A percentile compares a stretch with the other conserved stretches of the same genome.
These are phyloP conservation scores for Rapana venosa DNA, from an alignment of 2,888 invertebrate species.

Conservation along the genomic window DNA sequence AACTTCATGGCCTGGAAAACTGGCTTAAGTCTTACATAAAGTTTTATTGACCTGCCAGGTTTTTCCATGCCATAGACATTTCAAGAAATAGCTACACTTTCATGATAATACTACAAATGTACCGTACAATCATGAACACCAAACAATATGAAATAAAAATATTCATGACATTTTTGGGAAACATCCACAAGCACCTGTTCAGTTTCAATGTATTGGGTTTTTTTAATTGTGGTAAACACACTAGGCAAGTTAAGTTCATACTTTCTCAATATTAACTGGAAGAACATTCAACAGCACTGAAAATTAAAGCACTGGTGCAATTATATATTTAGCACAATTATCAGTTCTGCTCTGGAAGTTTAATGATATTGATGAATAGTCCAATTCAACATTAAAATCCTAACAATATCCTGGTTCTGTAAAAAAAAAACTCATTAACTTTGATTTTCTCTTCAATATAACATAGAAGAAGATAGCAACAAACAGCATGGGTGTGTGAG, in stretches of 20 bases:
- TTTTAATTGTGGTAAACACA: not conserved
- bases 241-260: not conserved
- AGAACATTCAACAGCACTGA: not conserved
- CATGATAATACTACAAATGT: not conserved
- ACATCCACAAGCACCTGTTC: not conserved
- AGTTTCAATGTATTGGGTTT: not conserved
- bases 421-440: too few relatives aligned
- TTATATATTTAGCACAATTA: not conserved
- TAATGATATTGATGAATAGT: too few relatives aligned
- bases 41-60: too few relatives aligned
- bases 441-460: not conserved
- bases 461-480: too few relatives aligned
- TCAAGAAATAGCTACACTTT: not conserved
- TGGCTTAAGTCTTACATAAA: too few relatives aligned
- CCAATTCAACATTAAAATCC: too few relatives aligned
- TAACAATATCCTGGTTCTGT: too few relatives aligned
- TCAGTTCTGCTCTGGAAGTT: too few relatives aligned
- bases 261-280: not conserved
- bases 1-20: too few relatives aligned
- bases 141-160: not conserved
- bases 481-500: not conserved
- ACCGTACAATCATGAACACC: not conserved
- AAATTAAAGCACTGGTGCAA: constrained; percentile 8
- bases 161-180: not conserved
- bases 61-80: too few relatives aligned